A percentile compares a stretch with the other conserved stretches of the same genome.
Evolutionary conservation across 2,113 vertebrate species (phyloP).

Genomic region (Mirounga angustirostris): DNA sequence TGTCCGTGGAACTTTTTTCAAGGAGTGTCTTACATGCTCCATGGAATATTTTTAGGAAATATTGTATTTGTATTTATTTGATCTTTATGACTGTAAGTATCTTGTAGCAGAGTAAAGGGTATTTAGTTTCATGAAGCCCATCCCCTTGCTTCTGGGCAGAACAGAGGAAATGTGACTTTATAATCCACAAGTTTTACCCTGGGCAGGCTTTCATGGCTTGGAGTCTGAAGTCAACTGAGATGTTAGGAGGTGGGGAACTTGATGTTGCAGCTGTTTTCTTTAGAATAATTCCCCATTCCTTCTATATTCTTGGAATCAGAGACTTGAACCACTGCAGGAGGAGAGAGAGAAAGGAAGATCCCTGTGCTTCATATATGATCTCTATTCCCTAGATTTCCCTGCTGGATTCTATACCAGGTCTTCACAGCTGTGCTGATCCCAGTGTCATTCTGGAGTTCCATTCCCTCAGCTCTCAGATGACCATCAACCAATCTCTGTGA

Average conservation of each 20-base stretch:
- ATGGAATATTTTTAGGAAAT: slow-evolving; percentile 1
- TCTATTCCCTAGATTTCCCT: background rate
- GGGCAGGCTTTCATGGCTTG: background rate
- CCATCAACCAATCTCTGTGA: background rate
- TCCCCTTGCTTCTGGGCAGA: background rate
- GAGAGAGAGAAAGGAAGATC: background rate
- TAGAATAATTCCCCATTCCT: background rate
- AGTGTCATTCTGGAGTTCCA: background rate
- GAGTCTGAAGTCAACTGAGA: background rate
- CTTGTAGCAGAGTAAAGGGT: background rate
- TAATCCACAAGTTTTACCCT: background rate
- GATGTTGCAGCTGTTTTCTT: background rate
- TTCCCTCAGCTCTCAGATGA: background rate
- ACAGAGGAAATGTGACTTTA: background rate
- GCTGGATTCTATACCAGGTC: background rate
- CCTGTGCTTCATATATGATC: background rate
- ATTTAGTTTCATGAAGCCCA: background rate
- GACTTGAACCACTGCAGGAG: background rate
- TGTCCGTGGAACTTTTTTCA: background rate
- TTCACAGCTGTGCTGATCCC: background rate
- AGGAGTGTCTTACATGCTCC: background rate
- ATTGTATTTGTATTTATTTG: slow-evolving; percentile 8
- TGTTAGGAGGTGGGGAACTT: background rate
- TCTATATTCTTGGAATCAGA: background rate
- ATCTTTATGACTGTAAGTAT: background rate